Conservation (phyloP, 1,140 invertebrate species). For the Drosophila lini region DNA sequence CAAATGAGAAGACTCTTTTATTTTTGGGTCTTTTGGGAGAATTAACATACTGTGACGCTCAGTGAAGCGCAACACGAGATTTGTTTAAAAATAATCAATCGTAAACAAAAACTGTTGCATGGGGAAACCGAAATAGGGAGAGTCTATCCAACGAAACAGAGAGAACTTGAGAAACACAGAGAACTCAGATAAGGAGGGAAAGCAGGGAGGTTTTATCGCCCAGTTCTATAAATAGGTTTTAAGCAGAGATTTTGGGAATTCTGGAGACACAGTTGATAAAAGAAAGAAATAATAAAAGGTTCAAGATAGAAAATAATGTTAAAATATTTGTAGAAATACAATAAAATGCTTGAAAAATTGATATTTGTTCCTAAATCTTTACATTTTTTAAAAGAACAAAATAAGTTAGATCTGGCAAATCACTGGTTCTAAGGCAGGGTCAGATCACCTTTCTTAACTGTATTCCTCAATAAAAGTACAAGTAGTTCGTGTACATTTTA, state of each 20-base stretch:
- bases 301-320: no score
- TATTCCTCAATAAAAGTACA: neutral
- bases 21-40: constrained; percentile 58
- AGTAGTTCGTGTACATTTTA: neutral
- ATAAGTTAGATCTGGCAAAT: no score
- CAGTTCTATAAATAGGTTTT: constrained; percentile 33
- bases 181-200: neutral
- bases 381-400: no score
- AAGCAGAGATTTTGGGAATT: constrained; percentile 18
- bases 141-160: neutral
- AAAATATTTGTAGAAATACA: neutral
- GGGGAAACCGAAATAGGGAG: constrained; percentile 14
- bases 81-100: constrained; percentile 62
- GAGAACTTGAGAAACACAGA: constrained; percentile 2
- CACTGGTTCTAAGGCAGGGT: no score
- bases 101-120: constrained; percentile 51
- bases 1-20: constrained; percentile 60
- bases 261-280: neutral
- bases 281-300: neutral
- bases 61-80: constrained; percentile 59
- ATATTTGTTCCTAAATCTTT: no score
- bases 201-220: constrained; percentile 19
- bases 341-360: neutral
- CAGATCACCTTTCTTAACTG: neutral
- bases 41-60: constrained; percentile 51